Percentiles rank a stretch among this genome's conserved stretches.
phyloP scores from a whole-genome alignment of 37 sponge, comb jelly and placozoan genomes.

The Spongia lamella region DNA sequence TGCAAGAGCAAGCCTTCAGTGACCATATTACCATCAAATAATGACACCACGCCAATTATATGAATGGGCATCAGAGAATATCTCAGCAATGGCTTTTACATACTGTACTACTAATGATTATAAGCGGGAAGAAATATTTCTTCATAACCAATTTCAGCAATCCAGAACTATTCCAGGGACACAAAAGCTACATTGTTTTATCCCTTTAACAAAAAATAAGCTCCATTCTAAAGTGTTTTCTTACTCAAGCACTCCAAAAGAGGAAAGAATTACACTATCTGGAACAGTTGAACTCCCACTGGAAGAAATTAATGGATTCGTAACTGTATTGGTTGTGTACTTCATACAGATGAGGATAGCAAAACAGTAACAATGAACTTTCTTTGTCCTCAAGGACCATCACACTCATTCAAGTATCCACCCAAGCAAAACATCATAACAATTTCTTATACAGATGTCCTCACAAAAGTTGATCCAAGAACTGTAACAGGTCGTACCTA shows the following conservation, averaged over 20 bases:
- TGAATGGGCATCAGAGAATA: conserved; percentile 35
- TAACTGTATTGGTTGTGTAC: no score
- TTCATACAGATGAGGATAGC: no score
- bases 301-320: no score
- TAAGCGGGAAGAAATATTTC: not conserved
- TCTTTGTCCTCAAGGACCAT: conserved; percentile 50
- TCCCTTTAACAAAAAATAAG: conserved; percentile 1
- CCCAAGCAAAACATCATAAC: conserved; percentile 4
- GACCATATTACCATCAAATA: conserved; percentile 44
- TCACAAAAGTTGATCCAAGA: not conserved
- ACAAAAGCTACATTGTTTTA: conserved; percentile 24
- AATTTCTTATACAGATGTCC: conserved; percentile 9
- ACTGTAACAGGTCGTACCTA: not conserved
- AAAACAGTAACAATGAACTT: no score
- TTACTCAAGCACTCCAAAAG: no score
- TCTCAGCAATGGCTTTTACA: conserved; percentile 5
- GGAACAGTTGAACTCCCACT: no score
- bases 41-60: conserved; percentile 50
- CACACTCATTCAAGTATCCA: conserved; percentile 30
- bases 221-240: no score
- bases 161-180: conserved; percentile 55
- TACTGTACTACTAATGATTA: conserved; percentile 35
- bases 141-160: conserved; percentile 11
- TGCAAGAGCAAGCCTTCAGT: conserved; percentile 54
- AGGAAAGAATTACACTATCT: no score